Base-by-base conservation (phyloP, 1,140 invertebrate genomes). In the Cryptotermes secundus region DNA sequence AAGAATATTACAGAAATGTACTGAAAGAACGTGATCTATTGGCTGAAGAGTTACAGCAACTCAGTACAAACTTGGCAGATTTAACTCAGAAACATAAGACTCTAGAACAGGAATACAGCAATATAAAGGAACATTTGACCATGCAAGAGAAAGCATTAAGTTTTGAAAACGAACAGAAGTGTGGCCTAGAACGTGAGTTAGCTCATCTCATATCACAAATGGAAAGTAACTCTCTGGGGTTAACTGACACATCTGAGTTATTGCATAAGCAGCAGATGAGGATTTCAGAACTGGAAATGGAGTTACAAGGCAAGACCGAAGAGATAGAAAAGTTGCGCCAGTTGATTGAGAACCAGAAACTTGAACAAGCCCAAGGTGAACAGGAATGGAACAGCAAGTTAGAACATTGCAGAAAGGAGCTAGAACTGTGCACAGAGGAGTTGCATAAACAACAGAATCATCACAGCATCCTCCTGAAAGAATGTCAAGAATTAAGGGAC, bases 391-490 rank as follows among this genome's bases (percentile, higher is more conserved):
- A 72, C 31, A n/a, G n/a, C 1, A 72, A 26, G 59, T 26, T 81
- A 81, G 24, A 35, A 38, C 36, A 34, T 45, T 49, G 49, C n/a
- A 82, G 38, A 82, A 45, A 42, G n/a, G 81, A 82, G 31, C n/a
- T 82, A 34, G 81, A 82, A 45, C 31, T 45, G 9, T 31, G 31
- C 53, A 16, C 24, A n/a, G 38, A 82, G 35, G 38, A 45, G 31
- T 19, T 45, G 31, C 14, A 31, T 26, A 82, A 24, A 4, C 38
- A 45, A 19, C n/a, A 38, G n/a, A 16, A 45, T 45, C 36, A 16
- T 19, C 19, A 82, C 14, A 31, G 45, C 24, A n/a, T 19, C 7
- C 38, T 82, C 4, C 10, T 22, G 24, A 34, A 42, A 45, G 36
- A 45, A 14, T 45, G 53, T 49, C 35, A 26, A 45, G 35, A 38